Percentiles rank a stretch among this genome's conserved stretches.
These are phyloP conservation scores for Lepidochrysops patricia DNA, from an alignment of 2,888 invertebrate genomes.

Conservation along the genomic window DNA sequence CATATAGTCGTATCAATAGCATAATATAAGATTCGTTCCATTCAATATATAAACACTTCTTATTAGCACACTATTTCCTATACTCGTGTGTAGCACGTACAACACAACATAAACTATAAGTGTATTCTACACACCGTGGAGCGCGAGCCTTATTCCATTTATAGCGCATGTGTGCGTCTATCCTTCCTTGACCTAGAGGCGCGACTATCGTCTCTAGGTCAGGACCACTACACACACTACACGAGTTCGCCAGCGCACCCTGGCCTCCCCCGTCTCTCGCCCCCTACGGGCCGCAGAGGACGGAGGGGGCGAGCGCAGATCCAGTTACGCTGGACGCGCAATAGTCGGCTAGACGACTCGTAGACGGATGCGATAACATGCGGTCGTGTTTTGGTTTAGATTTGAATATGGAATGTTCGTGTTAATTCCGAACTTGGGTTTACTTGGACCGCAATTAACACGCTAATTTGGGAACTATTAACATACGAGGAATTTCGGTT, in stretches of 20 bases:
- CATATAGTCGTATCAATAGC: too few relatives aligned
- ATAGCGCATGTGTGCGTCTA: conserved; percentile 55
- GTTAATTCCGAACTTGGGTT: conserved; percentile 33
- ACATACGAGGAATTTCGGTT: neutral
- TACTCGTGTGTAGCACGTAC: too few relatives aligned
- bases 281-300: conserved; percentile 14
- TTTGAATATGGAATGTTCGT: conserved; percentile 33
- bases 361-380: conserved; percentile 43
- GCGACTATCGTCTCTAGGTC: conserved; percentile 67
- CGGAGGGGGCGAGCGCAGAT: conserved; percentile 33
- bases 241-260: conserved; percentile 38
- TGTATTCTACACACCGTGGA: too few relatives aligned
- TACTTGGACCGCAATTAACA: conserved; percentile 19
- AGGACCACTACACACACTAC: conserved; percentile 63
- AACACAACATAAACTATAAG: too few relatives aligned
- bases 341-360: conserved; percentile 56
- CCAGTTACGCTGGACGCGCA: conserved; percentile 40
- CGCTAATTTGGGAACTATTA: neutral
- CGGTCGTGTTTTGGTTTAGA: conserved; percentile 30
- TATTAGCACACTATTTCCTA: too few relatives aligned
- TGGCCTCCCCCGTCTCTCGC: conserved; percentile 31
- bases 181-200: conserved; percentile 72
- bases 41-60: too few relatives aligned
- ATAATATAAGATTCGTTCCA: too few relatives aligned
- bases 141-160: conserved; percentile 22